phyloP scores from a whole-genome alignment of 1,140 invertebrate species.

The Cydia splendana region DNA sequence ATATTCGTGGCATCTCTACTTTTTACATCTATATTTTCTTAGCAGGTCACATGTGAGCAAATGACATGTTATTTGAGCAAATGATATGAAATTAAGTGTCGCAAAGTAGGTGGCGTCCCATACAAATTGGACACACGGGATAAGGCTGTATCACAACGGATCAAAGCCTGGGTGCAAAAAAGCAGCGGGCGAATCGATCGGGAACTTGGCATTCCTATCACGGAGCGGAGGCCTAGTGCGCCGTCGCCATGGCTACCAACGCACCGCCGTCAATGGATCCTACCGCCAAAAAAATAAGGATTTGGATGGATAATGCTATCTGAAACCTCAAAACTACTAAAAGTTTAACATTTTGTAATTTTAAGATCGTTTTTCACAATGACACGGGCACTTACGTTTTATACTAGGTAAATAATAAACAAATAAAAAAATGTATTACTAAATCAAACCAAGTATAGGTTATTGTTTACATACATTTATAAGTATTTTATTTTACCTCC shows the following conservation, averaged over 20 bases:
- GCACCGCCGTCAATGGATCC: slow-evolving; percentile 10
- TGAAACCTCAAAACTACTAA: too few relatives aligned
- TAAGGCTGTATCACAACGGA: slow-evolving; percentile 22
- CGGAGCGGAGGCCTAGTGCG: slow-evolving; percentile 69
- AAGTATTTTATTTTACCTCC: too few relatives aligned
- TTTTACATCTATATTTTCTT: too few relatives aligned
- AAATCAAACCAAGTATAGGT: too few relatives aligned
- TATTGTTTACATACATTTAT: too few relatives aligned
- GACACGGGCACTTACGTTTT: too few relatives aligned
- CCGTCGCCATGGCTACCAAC: slow-evolving; percentile 64
- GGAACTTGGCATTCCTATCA: slow-evolving; percentile 69
- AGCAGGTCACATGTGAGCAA: too few relatives aligned
- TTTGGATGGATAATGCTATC: not conserved
- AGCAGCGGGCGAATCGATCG: slow-evolving; percentile 66
- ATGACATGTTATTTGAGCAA: not conserved
- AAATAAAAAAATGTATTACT: too few relatives aligned
- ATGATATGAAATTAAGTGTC: not conserved
- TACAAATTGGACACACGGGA: slow-evolving; percentile 25
- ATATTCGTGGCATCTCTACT: too few relatives aligned
- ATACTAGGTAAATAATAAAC: too few relatives aligned
- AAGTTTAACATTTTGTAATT: too few relatives aligned
- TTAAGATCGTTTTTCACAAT: too few relatives aligned
- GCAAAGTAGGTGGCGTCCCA: not conserved
- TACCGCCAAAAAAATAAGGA: slow-evolving; percentile 35
- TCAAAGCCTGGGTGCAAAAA: slow-evolving; percentile 41